Percentiles rank a stretch among this genome's conserved stretches.
Conservation (phyloP, 2,888 invertebrate genomes). For the Microctonus brassicae region DNA sequence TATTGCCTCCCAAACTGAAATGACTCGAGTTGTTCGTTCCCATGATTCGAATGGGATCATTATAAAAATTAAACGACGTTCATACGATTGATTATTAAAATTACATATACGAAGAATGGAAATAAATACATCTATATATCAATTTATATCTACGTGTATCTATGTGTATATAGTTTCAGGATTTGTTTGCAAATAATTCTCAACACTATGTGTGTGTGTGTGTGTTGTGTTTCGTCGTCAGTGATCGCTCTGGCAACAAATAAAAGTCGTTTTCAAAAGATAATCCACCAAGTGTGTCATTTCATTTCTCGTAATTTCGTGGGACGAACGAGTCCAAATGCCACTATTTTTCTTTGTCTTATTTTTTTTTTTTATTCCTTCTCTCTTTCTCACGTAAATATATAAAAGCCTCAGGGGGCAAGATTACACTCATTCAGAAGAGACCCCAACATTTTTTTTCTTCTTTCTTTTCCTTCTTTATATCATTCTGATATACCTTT, state of each 20-base stretch:
- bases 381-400: conserved; percentile 32
- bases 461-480: conserved; percentile 38
- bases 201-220: no score
- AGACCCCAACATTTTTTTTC: conserved; percentile 50
- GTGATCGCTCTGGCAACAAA: conserved; percentile 49
- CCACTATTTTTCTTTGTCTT: conserved; percentile 26
- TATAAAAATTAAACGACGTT: conserved; percentile 70
- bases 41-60: conserved; percentile 57
- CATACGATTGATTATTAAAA: conserved; percentile 70
- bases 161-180: conserved; percentile 30
- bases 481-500: conserved; percentile 41
- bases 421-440: conserved; percentile 67
- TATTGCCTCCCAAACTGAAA: conserved; percentile 15
- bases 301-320: conserved; percentile 67
- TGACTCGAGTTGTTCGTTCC: conserved; percentile 24
- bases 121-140: not conserved
- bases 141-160: not conserved
- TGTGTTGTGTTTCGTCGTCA: conserved; percentile 13
- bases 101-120: conserved; percentile 54
- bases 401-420: conserved; percentile 44
- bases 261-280: conserved; percentile 65
- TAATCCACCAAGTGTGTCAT: conserved; percentile 67
- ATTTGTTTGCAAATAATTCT: conserved; percentile 26
- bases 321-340: conserved; percentile 37
- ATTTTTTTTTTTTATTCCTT: conserved; percentile 33